Percentiles rank a stretch among this genome's conserved stretches.
Evolutionary conservation across 1,140 invertebrate genomes (phyloP).

Genomic region (Apis florea): DNA sequence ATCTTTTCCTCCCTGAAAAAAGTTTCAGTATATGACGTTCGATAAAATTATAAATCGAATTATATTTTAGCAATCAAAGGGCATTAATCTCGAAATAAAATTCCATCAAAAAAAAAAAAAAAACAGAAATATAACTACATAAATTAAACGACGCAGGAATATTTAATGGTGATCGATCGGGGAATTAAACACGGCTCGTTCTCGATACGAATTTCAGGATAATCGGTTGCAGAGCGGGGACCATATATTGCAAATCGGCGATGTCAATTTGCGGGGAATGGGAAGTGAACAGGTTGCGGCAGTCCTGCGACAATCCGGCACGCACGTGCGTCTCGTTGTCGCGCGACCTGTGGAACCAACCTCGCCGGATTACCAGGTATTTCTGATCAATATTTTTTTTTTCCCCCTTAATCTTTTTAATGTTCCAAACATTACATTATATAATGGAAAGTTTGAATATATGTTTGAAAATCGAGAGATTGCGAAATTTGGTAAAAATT

Average conservation of each 20-base stretch:
- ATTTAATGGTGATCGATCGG: constrained; percentile 11
- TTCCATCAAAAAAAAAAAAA: not conserved
- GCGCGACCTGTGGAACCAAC: constrained; percentile 91
- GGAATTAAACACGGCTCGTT: constrained; percentile 42
- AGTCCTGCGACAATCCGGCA: constrained; percentile 96
- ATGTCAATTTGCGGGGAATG: constrained; percentile 96
- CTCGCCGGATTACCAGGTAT: constrained; percentile 83
- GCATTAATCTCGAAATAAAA: too few relatives aligned
- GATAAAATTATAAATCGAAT: too few relatives aligned
- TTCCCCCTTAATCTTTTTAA: too few relatives aligned
- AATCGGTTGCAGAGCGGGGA: constrained; percentile 96
- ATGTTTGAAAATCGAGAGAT: too few relatives aligned
- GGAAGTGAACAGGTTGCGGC: constrained; percentile 97
- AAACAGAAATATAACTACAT: not conserved
- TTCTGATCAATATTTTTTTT: not conserved
- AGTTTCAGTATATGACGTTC: too few relatives aligned
- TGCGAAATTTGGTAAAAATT: not conserved
- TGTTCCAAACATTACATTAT: too few relatives aligned
- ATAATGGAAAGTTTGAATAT: too few relatives aligned
- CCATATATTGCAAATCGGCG: constrained; percentile 97
- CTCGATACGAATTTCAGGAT: constrained; percentile 82
- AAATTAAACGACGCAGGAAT: constrained; percentile 7
- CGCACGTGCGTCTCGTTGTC: constrained; percentile 95
- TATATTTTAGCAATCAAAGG: too few relatives aligned
- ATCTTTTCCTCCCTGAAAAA: too few relatives aligned